Evolutionary conservation across 2,113 vertebrate genomes (phyloP), one percentile per base, ranked within the genome.

Genomic region (Cyphomyrus discorhynchus): DNA sequence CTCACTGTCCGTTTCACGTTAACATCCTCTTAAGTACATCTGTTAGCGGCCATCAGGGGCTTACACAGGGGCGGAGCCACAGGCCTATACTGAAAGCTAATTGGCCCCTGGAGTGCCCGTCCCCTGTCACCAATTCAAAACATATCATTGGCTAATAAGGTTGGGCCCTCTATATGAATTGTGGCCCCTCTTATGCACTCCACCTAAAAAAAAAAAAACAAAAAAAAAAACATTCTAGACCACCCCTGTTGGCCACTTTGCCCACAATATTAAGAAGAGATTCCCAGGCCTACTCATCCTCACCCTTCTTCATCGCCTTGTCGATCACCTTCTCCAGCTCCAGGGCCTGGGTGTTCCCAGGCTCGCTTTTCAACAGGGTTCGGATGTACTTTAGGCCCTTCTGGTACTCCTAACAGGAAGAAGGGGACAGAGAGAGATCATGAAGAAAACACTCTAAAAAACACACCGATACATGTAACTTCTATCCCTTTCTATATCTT

Each of bases 291-390:
- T 27, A 11, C 62, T 27, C 62, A 27, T 66, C 62, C 62, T 70
- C 91, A 97, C 97, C 98, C 96, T 98, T 98, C 93, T 96, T 97
- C 92, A 98, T 94, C 85, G 97, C 97, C 90, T 96, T 97, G 56
- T 97, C 95, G 4, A 98, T 98, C 19, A 98, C 96, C n/a, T 95
- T 96, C 53, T 98, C 96, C 95, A 98, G 89, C 42, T 98, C 97
- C 90, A 95, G 91, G 56, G 97, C 97, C 94, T 98, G 98, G 53
- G 94, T 97, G 95, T 98, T 98, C 39, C 95, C 95, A 0, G 98
- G 97, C 90, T 98, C 98, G 0, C 97, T 97, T 92, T 88, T 96
- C 17, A 97, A 94, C 83, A 98, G 94, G 1, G 95, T 97, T 1
- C 97, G 95, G 89, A 98, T 95, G 9, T 96, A 98, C 92, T 97